Conservation (phyloP, 2,113 vertebrate genomes). For the Castor canadensis region DNA sequence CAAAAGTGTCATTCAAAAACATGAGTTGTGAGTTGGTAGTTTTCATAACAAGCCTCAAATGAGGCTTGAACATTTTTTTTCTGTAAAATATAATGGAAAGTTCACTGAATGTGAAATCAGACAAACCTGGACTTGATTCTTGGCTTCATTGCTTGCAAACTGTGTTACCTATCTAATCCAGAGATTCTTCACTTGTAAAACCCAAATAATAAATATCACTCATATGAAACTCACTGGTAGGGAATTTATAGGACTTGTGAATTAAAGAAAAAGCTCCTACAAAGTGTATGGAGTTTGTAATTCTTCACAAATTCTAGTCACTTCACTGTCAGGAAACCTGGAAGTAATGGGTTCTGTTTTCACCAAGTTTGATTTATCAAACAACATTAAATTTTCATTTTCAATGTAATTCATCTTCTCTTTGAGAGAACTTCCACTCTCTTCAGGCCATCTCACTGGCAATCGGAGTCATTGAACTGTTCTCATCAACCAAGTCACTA, state of each 20-base stretch:
- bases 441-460: background rate
- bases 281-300: background rate
- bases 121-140: slow-evolving; percentile 7
- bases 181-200: background rate
- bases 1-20: background rate
- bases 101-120: background rate
- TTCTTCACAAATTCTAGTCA: background rate
- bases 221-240: background rate
- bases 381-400: background rate
- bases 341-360: background rate
- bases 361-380: slow-evolving; percentile 13
- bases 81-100: background rate
- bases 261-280: background rate
- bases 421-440: background rate
- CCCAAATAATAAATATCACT: background rate
- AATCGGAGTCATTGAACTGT: background rate
- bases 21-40: slow-evolving; percentile 16
- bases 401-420: background rate
- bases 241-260: background rate
- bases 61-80: slow-evolving; percentile 12
- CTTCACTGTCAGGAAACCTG: background rate
- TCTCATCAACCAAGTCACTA: background rate
- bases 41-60: background rate
- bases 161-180: background rate
- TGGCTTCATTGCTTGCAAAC: background rate